Evolutionary conservation across 2,797 vertebrate genomes (phyloP), one percentile per base, ranked within the genome.

Genomic region (Catamblyrhynchus diadema): DNA sequence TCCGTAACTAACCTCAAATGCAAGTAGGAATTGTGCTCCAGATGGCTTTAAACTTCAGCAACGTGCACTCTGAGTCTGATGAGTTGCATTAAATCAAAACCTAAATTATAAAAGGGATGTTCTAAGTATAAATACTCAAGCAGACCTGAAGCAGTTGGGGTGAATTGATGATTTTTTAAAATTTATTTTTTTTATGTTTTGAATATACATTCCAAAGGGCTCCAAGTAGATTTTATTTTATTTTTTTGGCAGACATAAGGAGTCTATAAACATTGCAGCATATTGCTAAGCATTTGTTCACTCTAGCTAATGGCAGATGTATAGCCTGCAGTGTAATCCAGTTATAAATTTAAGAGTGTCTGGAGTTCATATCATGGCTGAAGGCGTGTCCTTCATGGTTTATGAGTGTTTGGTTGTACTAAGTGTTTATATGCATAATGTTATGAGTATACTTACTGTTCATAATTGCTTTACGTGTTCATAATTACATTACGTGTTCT

Each of bases 201-300:
- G 45, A 71, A 15, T 32, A n/a, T 84, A n/a, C 19, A 22, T 92
- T 69, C 51, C 47, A 59, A 78, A 77, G 35, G 23, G 21, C 32
- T 84, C 14, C 23, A 42, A 75, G 7, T 71, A 62, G 60, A 50
- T 69, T 77, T 57, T 6, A 42, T 62, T 28, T 10, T 37, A 13
- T 18, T 72, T 82, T 37, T 60, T 60, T 73, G 50, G 35, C 45
- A 70, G 51, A 39, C 45, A 28, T 2, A 61, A 37, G 50, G 41
- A 67, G 33, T 50, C 54, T 75, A n/a, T 86, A 91, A 92, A 84
- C 60, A 82, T 70, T 27, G 71, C n/a, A 74, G 44, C 79, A 94
- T 89, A 91, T 84, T 95, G 82, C 70, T 94, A 72, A 81, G 73
- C 93, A 95, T 95, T 95, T 97, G 86, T 67, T 96, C 77, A 66